Conservation (phyloP, 2,888 invertebrate genomes). For the Agrotis puta region DNA sequence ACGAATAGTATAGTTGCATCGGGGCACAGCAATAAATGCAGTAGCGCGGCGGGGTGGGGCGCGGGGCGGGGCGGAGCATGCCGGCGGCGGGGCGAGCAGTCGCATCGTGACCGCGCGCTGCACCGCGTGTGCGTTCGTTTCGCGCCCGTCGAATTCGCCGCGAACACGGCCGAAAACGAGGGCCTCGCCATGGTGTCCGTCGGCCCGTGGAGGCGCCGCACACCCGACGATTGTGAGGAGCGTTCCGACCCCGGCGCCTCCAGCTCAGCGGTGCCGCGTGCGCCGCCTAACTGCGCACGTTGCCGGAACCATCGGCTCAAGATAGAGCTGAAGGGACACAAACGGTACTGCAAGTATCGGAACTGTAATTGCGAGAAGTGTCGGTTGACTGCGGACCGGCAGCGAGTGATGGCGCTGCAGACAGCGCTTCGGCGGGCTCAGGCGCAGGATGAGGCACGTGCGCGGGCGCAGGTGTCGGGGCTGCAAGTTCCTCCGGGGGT, state of each 20-base stretch:
- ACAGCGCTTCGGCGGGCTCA: constrained; percentile 96
- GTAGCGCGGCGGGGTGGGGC: constrained; percentile 74
- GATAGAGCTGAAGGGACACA: constrained; percentile 97
- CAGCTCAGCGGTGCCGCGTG: constrained; percentile 93
- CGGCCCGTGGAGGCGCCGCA: constrained; percentile 88
- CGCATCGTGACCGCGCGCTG: constrained; percentile 86
- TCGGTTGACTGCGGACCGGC: constrained; percentile 95
- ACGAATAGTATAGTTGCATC: constrained; percentile 72
- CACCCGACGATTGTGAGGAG: constrained; percentile 87
- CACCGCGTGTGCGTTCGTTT: constrained; percentile 74
- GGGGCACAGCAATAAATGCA: constrained; percentile 87
- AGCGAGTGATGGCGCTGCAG: constrained; percentile 97
- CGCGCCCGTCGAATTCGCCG: constrained; percentile 87
- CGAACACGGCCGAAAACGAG: constrained; percentile 79
- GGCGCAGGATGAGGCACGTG: constrained; percentile 95
- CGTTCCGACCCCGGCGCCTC: constrained; percentile 88
- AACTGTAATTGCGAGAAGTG: constrained; percentile 97
- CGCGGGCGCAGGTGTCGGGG: constrained; percentile 86
- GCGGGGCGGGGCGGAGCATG: constrained; percentile 78
- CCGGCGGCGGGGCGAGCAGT: constrained; percentile 81
- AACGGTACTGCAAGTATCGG: constrained; percentile 96
- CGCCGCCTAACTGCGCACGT: constrained; percentile 97
- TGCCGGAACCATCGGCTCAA: constrained; percentile 98
- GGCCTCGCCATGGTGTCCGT: constrained; percentile 85
- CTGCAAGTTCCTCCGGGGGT: constrained; percentile 78